A percentile compares a stretch with the other conserved stretches of the same genome.
Evolutionary conservation across 2,797 vertebrate genomes (phyloP).

Genomic region (Vespertilio murinus): DNA sequence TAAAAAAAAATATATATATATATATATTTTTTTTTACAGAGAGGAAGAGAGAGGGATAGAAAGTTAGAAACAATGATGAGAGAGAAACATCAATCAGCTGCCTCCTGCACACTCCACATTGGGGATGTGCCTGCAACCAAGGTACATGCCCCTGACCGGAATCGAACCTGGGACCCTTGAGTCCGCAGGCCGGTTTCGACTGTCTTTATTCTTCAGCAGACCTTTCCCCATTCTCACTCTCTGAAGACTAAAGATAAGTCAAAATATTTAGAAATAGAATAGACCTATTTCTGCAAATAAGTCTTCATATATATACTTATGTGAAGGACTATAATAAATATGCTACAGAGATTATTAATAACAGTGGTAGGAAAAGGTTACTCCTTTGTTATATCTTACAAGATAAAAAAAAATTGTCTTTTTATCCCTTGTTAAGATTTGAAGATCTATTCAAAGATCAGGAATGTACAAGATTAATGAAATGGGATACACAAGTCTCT

Average conservation of each 20-base stretch:
- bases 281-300: neutral
- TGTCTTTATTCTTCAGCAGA: neutral
- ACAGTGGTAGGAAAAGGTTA: neutral
- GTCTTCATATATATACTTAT: neutral
- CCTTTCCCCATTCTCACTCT: neutral
- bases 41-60: too few species aligned
- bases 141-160: too few species aligned
- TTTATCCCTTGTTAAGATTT: neutral
- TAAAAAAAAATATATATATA: too few species aligned
- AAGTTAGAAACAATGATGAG: too few species aligned
- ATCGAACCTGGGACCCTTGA: too few species aligned
- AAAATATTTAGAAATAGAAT: slow-evolving; percentile 42
- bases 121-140: too few species aligned
- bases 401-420: neutral
- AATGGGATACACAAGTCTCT: neutral
- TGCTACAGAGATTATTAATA: neutral
- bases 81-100: too few species aligned
- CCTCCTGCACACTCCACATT: too few species aligned
- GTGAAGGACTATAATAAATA: neutral
- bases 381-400: neutral
- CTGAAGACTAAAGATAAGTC: neutral
- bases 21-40: too few species aligned
- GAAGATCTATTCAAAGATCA: slow-evolving; percentile 33
- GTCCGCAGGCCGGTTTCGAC: too few species aligned
- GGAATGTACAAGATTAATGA: neutral